These are phyloP conservation scores for Campoletis sonorensis DNA, from an alignment of 1,140 invertebrate genomes.

Conservation along the genomic window DNA sequence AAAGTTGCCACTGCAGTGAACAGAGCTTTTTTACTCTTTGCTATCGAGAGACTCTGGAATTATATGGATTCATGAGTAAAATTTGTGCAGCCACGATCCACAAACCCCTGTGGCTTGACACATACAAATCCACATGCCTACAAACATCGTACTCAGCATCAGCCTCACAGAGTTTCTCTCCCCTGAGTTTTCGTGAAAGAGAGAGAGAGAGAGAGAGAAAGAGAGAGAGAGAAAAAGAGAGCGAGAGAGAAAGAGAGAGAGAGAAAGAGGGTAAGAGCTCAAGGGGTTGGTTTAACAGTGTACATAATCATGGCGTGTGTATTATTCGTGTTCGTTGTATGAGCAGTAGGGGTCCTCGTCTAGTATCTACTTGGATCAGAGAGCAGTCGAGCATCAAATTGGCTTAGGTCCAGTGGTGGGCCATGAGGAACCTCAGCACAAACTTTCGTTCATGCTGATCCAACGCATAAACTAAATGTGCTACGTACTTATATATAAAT, in stretches of 20 bases:
- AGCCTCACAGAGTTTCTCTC: constrained; percentile 25
- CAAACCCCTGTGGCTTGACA: constrained; percentile 39
- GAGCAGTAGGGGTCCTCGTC: constrained; percentile 27
- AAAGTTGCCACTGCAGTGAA: not conserved
- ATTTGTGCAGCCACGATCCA: constrained; percentile 27
- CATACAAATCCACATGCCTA: not conserved
- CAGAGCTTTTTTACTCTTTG: too few relatives aligned
- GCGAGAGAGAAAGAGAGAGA: not conserved
- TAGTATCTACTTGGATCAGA: constrained; percentile 53
- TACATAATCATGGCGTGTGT: constrained; percentile 43
- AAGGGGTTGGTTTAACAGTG: constrained; percentile 48
- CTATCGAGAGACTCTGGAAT: too few relatives aligned
- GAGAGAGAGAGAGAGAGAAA: constrained; percentile 14
- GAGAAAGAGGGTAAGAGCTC: constrained; percentile 33
- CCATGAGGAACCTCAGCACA: constrained; percentile 43
- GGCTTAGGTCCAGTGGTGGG: constrained; percentile 54
- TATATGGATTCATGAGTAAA: not conserved
- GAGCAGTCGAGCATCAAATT: constrained; percentile 60
- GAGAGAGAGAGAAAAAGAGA: constrained; percentile 22
- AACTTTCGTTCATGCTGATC: not conserved
- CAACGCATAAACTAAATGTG: not conserved
- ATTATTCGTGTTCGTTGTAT: constrained; percentile 51
- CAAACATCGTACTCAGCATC: not conserved
- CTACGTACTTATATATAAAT: not conserved
- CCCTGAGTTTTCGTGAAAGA: not conserved